Conservation (phyloP, 2,113 vertebrate species). For the Progne subis region DNA sequence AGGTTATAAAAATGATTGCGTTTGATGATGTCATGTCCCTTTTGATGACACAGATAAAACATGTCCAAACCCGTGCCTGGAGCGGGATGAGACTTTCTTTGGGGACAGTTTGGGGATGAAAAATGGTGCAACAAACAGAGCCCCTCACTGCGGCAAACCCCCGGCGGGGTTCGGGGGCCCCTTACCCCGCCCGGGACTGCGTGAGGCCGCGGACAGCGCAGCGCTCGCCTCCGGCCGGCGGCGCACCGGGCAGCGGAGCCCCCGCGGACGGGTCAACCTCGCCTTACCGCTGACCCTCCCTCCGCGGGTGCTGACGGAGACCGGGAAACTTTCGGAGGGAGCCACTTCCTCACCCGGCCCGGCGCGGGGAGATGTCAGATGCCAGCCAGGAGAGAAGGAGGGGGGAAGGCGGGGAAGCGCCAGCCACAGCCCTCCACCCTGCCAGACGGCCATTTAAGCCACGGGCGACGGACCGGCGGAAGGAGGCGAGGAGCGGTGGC, state of each 20-base stretch:
- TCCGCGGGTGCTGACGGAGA: neutral
- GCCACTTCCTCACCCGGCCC: neutral
- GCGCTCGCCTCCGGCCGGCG: neutral
- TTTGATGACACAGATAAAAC: neutral
- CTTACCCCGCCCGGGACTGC: neutral
- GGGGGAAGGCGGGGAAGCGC: neutral
- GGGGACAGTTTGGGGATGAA: no score
- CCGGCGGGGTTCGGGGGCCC: no score
- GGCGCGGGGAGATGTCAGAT: neutral
- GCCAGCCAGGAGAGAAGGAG: neutral
- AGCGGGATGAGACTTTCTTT: accelerated
- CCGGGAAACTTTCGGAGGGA: neutral
- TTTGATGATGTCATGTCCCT: neutral
- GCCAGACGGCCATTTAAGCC: neutral
- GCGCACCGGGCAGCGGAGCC: neutral
- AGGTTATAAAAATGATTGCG: neutral
- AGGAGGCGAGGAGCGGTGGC: neutral
- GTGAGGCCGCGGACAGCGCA: neutral
- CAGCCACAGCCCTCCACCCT: neutral
- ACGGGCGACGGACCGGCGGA: neutral
- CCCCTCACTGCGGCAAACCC: neutral
- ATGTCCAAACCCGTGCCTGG: neutral
- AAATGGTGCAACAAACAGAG: accelerated
- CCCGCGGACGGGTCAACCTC: neutral
- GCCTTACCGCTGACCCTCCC: neutral